Conservation (phyloP, 2,113 vertebrate genomes). For the Pseudorasbora parva region DNA sequence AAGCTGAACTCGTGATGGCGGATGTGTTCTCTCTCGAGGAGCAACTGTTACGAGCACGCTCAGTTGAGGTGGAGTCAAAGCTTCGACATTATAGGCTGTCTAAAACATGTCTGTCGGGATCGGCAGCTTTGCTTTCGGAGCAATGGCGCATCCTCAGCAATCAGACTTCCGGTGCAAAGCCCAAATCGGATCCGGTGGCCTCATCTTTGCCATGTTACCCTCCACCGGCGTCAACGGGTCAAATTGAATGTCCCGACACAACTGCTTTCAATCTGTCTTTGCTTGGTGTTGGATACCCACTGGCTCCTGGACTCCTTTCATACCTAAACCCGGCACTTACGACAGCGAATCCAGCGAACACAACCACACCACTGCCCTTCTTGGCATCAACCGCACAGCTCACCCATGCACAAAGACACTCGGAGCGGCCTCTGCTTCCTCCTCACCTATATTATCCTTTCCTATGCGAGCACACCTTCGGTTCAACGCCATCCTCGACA, state of each 20-base stretch:
- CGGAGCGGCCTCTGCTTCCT: conserved; percentile 78
- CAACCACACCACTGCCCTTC: conserved; percentile 87
- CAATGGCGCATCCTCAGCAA: conserved; percentile 83
- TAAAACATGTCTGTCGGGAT: conserved; percentile 76
- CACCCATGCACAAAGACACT: conserved; percentile 77
- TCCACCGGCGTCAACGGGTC: conserved; percentile 77
- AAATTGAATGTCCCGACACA: conserved; percentile 83
- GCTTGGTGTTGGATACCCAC: conserved; percentile 88
- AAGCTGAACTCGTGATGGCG: conserved; percentile 80
- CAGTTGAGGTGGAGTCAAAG: conserved; percentile 80
- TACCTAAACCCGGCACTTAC: conserved; percentile 85
- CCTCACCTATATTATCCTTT: conserved; percentile 92
- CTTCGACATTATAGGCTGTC: conserved; percentile 81
- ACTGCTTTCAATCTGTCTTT: conserved; percentile 88
- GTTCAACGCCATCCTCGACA: conserved; percentile 56
- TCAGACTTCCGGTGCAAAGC: conserved; percentile 66
- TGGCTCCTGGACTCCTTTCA: conserved; percentile 87
- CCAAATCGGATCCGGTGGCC: conserved; percentile 65
- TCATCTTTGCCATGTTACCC: conserved; percentile 85
- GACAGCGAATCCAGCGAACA: conserved; percentile 59
- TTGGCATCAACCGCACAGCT: conserved; percentile 85
- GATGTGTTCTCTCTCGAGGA: conserved; percentile 84
- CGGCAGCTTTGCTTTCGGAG: conserved; percentile 78
- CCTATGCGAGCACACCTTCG: conserved; percentile 84
- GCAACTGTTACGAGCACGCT: conserved; percentile 72